Percentiles rank a stretch among this genome's conserved stretches.
These are phyloP conservation scores for Pterois miles DNA, from an alignment of 2,797 vertebrate species.

Conservation along the genomic window DNA sequence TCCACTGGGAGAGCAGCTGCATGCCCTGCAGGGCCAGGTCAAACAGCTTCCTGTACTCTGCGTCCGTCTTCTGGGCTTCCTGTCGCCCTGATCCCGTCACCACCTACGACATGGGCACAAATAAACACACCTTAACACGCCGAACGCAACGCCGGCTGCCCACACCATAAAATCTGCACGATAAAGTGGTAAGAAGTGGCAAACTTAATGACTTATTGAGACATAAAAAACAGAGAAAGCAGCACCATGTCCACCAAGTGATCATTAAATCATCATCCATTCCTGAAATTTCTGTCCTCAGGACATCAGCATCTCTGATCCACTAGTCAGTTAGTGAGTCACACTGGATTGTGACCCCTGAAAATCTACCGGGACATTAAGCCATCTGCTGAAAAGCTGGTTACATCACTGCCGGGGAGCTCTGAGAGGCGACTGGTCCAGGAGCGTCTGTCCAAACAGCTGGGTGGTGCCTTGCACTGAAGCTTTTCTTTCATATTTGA, in stretches of 20 bases:
- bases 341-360: constrained; percentile 6
- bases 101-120: constrained; percentile 80
- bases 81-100: constrained; percentile 97
- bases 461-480: not conserved
- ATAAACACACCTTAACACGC: not conserved
- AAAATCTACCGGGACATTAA: constrained; percentile 12
- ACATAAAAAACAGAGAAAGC: no score
- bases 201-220: no score
- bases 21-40: constrained; percentile 96
- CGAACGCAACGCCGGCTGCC: no score
- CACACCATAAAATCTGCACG: not conserved
- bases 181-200: no score
- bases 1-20: constrained; percentile 98
- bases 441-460: not conserved
- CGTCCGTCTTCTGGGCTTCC: constrained; percentile 94
- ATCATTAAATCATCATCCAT: not conserved
- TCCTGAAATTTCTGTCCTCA: not conserved
- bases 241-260: not conserved
- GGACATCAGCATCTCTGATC: not conserved
- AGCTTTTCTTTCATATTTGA: not conserved
- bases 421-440: not conserved
- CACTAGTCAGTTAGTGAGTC: constrained; percentile 9
- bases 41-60: constrained; percentile 95
- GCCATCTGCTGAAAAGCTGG: constrained; percentile 48
- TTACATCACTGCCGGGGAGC: constrained; percentile 30